Conservation (phyloP, 2,888 invertebrate genomes). For the Gryllus longicercus region DNA sequence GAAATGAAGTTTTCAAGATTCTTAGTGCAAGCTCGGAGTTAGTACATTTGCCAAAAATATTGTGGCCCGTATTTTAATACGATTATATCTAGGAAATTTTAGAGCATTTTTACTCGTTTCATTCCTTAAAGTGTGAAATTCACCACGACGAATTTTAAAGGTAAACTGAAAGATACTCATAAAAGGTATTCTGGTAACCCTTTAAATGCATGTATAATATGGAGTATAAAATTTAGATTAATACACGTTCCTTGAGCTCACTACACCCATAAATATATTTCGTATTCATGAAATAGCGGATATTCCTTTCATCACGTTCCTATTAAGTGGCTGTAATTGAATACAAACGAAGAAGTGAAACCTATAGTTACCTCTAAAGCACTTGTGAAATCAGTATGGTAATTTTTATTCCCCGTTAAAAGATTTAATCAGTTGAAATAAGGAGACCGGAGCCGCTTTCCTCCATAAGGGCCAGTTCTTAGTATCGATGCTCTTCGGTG, state of each 20-base stretch:
- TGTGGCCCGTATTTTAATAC: too few relatives aligned
- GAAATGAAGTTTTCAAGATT: too few relatives aligned
- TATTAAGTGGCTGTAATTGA: slow-evolving; percentile 17
- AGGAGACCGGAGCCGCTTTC: neutral
- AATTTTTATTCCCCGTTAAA: slow-evolving; percentile 17
- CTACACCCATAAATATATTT: slow-evolving; percentile 17
- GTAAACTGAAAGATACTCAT: neutral
- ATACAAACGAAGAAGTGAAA: slow-evolving; percentile 17
- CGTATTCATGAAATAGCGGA: slow-evolving; percentile 17
- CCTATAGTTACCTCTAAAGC: slow-evolving; percentile 17
- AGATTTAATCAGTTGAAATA: slow-evolving; percentile 10
- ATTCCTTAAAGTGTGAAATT: too few relatives aligned
- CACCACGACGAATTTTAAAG: too few relatives aligned
- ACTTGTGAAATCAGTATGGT: slow-evolving; percentile 17
- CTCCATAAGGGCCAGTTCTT: neutral
- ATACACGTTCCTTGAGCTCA: neutral
- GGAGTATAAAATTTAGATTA: neutral
- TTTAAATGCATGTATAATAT: neutral
- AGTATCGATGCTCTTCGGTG: too few relatives aligned
- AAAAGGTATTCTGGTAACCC: neutral
- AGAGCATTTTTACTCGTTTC: too few relatives aligned
- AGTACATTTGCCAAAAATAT: too few relatives aligned
- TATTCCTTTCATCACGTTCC: slow-evolving; percentile 17
- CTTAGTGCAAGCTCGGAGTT: too few relatives aligned
- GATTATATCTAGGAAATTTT: too few relatives aligned